Evolutionary conservation across 2,797 vertebrate species (phyloP).

Genomic region (Periparus ater): DNA sequence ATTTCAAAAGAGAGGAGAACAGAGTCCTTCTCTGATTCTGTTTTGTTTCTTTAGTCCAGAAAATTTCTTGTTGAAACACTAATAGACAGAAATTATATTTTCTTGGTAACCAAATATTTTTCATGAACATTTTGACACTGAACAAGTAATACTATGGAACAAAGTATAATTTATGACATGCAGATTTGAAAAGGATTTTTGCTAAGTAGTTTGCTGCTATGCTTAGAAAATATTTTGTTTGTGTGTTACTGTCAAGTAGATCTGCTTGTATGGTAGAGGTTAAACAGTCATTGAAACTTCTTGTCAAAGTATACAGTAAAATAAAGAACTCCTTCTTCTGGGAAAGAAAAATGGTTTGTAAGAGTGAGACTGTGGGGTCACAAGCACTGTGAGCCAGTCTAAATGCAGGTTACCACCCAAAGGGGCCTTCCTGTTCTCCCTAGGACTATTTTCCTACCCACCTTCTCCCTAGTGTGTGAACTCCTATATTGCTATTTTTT

Average conservation of each 20-base stretch:
- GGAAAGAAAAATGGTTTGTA: background rate
- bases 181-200: slow-evolving; percentile 15
- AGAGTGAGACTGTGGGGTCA: background rate
- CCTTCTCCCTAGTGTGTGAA: background rate
- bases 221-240: background rate
- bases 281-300: slow-evolving; percentile 32
- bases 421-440: background rate
- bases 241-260: background rate
- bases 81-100: background rate
- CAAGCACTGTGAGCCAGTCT: background rate
- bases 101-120: background rate
- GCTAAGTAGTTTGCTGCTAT: background rate
- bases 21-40: background rate
- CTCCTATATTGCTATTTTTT: background rate
- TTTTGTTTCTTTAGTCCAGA: background rate
- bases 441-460: background rate
- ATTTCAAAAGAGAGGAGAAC: background rate
- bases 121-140: background rate
- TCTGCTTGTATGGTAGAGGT: background rate
- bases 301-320: slow-evolving; percentile 8
- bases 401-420: background rate
- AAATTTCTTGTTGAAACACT: background rate
- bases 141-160: background rate
- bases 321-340: slow-evolving; percentile 55
- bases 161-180: background rate